These are phyloP conservation scores for Nycticorax nycticorax DNA, from an alignment of 2,113 vertebrate genomes.

Conservation along the genomic window DNA sequence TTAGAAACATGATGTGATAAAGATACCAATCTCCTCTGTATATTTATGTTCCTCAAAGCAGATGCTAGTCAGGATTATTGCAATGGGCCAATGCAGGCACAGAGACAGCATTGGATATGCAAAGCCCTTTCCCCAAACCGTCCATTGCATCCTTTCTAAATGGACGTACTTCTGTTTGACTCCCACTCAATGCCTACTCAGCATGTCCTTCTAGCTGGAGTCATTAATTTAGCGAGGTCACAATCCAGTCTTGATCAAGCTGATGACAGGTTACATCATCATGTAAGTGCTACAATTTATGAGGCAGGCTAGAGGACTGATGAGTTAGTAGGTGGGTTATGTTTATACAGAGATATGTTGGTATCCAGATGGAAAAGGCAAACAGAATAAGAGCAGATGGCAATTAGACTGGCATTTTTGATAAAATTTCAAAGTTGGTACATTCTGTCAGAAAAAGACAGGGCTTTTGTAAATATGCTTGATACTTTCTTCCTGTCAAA, in stretches of 20 bases:
- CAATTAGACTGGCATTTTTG: background rate
- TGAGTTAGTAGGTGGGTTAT: background rate
- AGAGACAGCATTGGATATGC: background rate
- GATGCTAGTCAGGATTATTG: background rate
- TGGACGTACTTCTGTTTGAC: background rate
- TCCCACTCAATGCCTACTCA: background rate
- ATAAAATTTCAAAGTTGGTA: background rate
- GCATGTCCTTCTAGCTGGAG: background rate
- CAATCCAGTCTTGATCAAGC: background rate
- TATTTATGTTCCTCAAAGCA: background rate
- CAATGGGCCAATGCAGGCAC: background rate
- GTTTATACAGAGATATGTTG: background rate
- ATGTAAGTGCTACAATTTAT: background rate
- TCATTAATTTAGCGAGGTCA: background rate
- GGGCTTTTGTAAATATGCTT: background rate
- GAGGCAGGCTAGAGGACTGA: background rate
- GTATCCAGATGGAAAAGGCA: background rate
- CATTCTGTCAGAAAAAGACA: background rate
- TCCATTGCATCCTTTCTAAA: background rate
- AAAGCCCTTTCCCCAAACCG: background rate
- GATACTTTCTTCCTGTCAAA: background rate
- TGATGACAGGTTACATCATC: background rate
- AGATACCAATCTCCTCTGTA: background rate
- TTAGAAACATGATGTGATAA: background rate
- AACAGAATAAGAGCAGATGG: background rate